Evolutionary conservation across 2,113 vertebrate species (phyloP).

Genomic region (Lepidothrix coronata): DNA sequence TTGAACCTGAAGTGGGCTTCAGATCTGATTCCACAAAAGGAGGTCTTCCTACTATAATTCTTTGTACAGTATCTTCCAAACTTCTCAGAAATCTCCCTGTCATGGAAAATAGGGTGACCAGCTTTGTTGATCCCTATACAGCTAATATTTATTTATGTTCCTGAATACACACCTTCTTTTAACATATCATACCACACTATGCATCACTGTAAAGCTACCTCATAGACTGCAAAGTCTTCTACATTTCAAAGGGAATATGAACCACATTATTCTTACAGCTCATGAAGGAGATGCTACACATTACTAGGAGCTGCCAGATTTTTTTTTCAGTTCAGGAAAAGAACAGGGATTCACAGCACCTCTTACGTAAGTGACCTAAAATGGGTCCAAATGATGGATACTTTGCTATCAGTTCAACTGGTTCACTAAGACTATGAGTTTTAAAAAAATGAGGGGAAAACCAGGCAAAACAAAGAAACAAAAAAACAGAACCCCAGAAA

Average conservation of each 20-base stretch:
- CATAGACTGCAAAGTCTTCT: constrained; percentile 39
- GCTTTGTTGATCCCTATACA: background rate
- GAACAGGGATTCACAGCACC: constrained; percentile 28
- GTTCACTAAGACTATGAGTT: background rate
- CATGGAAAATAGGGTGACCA: background rate
- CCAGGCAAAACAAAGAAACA: background rate
- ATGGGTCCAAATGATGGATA: background rate
- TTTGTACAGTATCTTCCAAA: background rate
- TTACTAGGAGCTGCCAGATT: background rate
- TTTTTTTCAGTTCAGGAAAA: background rate
- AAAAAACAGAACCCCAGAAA: background rate
- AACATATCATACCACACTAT: background rate
- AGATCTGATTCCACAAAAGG: background rate
- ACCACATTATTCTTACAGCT: background rate
- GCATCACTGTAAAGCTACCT: constrained; percentile 17
- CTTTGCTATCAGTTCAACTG: background rate
- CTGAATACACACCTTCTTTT: background rate
- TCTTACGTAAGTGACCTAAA: background rate
- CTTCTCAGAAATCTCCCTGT: constrained; percentile 9
- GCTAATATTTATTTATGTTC: background rate
- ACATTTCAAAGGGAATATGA: constrained; percentile 47
- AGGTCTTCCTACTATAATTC: background rate
- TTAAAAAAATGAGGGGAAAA: background rate
- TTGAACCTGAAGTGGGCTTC: background rate
- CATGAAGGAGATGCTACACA: background rate